Conservation (phyloP, 2,888 invertebrate species). For the Torymus tubicola region DNA sequence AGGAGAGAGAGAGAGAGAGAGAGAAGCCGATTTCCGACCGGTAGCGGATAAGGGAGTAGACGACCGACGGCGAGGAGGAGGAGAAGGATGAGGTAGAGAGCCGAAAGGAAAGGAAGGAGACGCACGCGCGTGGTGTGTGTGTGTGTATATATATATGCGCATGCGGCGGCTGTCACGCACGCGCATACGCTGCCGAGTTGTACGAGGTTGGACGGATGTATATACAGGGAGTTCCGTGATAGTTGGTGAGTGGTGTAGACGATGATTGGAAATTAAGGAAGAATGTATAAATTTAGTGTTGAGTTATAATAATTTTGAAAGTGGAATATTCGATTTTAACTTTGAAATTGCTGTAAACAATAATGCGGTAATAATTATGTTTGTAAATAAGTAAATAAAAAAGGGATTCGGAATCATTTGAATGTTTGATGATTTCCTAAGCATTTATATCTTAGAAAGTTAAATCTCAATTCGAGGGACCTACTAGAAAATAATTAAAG, state of each 20-base stretch:
- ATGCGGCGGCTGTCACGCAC: conserved; percentile 37
- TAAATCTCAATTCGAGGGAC: too few relatives aligned
- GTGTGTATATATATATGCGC: too few relatives aligned
- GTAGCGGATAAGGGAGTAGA: background rate
- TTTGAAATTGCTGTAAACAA: too few relatives aligned
- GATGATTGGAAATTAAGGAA: background rate
- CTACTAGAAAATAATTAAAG: too few relatives aligned
- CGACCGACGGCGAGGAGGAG: background rate
- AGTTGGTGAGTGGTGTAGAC: background rate
- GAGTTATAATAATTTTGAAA: too few relatives aligned
- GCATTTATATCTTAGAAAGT: too few relatives aligned
- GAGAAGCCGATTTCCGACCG: conserved; percentile 46
- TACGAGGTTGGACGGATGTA: background rate
- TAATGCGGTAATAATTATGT: too few relatives aligned
- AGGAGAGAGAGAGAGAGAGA: conserved; percentile 15
- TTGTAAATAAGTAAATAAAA: too few relatives aligned
- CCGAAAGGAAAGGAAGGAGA: conserved; percentile 18
- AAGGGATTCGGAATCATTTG: too few relatives aligned
- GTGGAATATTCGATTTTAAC: too few relatives aligned
- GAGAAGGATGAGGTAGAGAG: conserved; percentile 6
- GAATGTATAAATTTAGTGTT: too few relatives aligned
- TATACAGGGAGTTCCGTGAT: background rate
- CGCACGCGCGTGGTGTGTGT: background rate
- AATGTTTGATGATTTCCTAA: too few relatives aligned
- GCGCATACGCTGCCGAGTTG: background rate